Conservation (phyloP, 1,140 invertebrate genomes). For the Dermatophagoides farinae region DNA sequence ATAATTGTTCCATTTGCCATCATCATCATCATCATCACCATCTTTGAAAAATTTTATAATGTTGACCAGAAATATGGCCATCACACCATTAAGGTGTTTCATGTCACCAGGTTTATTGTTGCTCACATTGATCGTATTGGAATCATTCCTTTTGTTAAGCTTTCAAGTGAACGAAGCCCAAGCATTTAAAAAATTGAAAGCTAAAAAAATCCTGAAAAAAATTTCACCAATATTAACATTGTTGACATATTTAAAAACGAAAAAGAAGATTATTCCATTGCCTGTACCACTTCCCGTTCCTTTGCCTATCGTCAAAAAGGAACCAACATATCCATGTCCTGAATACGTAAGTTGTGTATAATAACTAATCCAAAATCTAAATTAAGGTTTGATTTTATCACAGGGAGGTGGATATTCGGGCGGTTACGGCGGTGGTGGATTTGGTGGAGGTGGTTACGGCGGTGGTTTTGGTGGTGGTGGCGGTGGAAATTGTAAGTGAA, state of each 20-base stretch:
- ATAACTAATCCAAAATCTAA: neutral
- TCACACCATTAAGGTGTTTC: neutral
- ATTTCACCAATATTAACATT: neutral
- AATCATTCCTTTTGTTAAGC: neutral
- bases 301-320: conserved; percentile 3
- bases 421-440: neutral
- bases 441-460: neutral
- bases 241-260: neutral
- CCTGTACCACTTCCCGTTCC: neutral
- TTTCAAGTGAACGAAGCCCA: conserved; percentile 2
- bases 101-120: neutral
- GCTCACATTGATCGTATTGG: neutral
- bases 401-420: neutral
- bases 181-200: conserved; percentile 7
- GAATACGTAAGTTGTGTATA: neutral
- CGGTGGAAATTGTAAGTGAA: neutral
- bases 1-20: too few species aligned
- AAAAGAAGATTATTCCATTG: neutral
- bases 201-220: conserved; percentile 3
- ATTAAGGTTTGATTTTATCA: neutral
- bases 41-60: too few species aligned
- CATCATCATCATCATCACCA: too few species aligned
- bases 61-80: too few species aligned
- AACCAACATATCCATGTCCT: neutral
- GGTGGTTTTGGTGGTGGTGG: neutral